phyloP scores from a whole-genome alignment of 2,888 invertebrate species.

The Leptogaster cylindrica region DNA sequence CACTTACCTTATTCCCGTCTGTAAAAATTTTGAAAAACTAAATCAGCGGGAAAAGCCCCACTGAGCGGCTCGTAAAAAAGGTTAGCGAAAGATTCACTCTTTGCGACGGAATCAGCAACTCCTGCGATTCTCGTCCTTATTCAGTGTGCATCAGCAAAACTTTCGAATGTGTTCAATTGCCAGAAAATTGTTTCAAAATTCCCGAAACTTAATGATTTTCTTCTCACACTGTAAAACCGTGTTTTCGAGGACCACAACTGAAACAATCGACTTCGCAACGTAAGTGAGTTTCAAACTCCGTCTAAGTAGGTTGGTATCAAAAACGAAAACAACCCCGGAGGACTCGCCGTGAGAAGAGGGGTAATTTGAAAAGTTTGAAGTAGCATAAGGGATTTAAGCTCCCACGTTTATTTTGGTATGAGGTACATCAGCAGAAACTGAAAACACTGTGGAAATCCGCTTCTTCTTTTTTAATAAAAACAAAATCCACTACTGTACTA shows the following conservation, averaged over 20 bases:
- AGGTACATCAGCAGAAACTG: no score
- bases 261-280: conserved; percentile 12
- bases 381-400: no score
- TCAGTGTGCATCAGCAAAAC: neutral
- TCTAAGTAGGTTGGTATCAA: neutral
- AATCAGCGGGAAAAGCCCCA: conserved; percentile 54
- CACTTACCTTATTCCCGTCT: conserved; percentile 62
- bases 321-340: conserved; percentile 15
- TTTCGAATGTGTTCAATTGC: conserved; percentile 3
- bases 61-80: conserved; percentile 30
- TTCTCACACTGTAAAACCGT: neutral
- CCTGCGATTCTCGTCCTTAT: neutral
- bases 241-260: neutral
- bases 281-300: conserved; percentile 22
- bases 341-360: neutral
- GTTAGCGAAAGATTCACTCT: neutral
- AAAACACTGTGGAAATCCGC: no score
- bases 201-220: neutral
- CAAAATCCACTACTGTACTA: no score
- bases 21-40: conserved; percentile 62
- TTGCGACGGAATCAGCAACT: neutral
- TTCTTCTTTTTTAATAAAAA: no score
- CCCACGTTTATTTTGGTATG: no score
- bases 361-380: conserved; percentile 9
- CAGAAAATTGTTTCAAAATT: conserved; percentile 5